Conservation (phyloP, 2,888 invertebrate genomes). For the Flexamia atlantica region DNA sequence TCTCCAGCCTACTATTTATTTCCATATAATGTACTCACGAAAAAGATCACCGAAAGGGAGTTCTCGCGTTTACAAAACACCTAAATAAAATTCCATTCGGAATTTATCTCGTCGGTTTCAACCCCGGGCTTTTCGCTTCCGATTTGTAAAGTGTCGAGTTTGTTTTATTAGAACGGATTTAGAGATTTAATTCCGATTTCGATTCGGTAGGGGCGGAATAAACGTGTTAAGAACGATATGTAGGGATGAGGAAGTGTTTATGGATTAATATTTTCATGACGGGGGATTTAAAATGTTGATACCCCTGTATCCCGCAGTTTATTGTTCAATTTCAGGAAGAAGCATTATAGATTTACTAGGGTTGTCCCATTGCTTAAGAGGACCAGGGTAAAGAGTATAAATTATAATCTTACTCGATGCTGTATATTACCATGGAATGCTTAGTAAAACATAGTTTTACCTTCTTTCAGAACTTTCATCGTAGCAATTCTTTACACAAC, state of each 20-base stretch:
- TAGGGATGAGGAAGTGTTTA: background rate
- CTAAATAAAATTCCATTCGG: slow-evolving; percentile 55
- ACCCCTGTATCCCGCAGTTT: no score
- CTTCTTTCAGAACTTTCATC: no score
- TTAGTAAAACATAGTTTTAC: no score
- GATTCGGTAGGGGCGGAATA: background rate
- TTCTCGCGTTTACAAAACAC: slow-evolving; percentile 46
- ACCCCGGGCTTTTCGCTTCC: slow-evolving; percentile 11
- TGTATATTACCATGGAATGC: no score
- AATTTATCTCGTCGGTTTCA: slow-evolving; percentile 46
- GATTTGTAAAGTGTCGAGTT: slow-evolving; percentile 41
- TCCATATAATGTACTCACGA: slow-evolving; percentile 60
- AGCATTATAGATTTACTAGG: no score
- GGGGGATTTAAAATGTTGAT: background rate
- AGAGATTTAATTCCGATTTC: slow-evolving; percentile 36
- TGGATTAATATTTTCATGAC: slow-evolving; percentile 14
- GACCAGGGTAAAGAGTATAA: no score
- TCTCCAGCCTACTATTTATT: slow-evolving; percentile 60
- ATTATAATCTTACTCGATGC: no score
- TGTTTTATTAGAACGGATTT: slow-evolving; percentile 41
- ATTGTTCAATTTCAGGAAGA: no score
- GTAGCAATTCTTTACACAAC: no score
- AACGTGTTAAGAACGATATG: background rate
- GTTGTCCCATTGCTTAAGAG: no score
- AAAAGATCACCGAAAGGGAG: slow-evolving; percentile 38